These are phyloP conservation scores for Xanthorhoe designata DNA, from an alignment of 2,888 invertebrate species.

Conservation along the genomic window DNA sequence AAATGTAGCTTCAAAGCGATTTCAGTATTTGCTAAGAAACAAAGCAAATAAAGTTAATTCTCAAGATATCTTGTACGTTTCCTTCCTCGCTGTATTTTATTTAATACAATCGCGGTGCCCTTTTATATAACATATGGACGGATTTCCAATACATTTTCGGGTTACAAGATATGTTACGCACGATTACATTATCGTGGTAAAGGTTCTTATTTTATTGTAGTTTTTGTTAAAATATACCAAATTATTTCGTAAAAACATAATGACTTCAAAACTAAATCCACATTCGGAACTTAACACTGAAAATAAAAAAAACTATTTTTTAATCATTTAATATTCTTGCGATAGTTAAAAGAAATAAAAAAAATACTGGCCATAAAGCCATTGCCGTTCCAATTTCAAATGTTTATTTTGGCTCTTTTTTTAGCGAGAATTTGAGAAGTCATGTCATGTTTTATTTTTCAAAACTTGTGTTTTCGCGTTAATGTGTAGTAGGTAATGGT, in stretches of 20 bases:
- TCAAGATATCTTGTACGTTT: neutral
- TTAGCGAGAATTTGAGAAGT: too few species aligned
- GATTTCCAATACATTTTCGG: conserved; percentile 12
- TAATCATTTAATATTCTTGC: neutral
- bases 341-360: too few species aligned
- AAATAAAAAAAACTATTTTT: neutral
- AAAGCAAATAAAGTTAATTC: conserved; percentile 1
- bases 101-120: neutral
- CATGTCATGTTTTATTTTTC: too few species aligned
- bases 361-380: neutral
- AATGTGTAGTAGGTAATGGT: too few species aligned
- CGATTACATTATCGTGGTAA: conserved; percentile 5
- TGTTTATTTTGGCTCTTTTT: neutral
- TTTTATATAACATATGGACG: conserved; percentile 2
- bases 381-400: neutral
- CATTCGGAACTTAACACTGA: neutral
- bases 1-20: neutral
- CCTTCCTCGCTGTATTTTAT: neutral
- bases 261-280: neutral
- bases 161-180: conserved; percentile 9
- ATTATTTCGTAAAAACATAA: too few species aligned
- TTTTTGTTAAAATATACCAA: too few species aligned
- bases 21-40: neutral
- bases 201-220: conserved; percentile 1
- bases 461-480: too few species aligned